Evolutionary conservation across 2,888 invertebrate species (phyloP).

Genomic region (Drosophila helvetica): DNA sequence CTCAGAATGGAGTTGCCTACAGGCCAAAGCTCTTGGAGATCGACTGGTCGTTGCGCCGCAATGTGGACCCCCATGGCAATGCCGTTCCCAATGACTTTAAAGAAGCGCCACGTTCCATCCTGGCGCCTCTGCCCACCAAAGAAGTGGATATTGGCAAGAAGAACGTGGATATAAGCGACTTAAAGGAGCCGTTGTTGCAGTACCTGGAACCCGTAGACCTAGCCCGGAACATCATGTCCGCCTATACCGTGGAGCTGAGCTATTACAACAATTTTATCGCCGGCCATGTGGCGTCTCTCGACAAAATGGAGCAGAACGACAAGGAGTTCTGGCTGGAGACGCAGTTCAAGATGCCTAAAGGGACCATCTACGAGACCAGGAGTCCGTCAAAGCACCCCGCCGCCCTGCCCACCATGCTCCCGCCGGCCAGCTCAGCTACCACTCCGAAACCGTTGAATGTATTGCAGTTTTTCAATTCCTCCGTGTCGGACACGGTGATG

Average conservation of each 20-base stretch:
- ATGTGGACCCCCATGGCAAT: slow-evolving; percentile 69
- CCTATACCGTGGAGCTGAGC: slow-evolving; percentile 88
- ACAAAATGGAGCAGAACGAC: slow-evolving; percentile 55
- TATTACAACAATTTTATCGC: slow-evolving; percentile 88
- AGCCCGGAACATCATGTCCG: slow-evolving; percentile 85
- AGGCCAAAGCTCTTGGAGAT: slow-evolving; percentile 75
- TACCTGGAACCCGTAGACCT: slow-evolving; percentile 88
- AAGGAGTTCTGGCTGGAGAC: slow-evolving; percentile 55
- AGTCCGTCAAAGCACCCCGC: neutral
- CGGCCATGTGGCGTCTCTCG: slow-evolving; percentile 50
- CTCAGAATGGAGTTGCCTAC: slow-evolving; percentile 53
- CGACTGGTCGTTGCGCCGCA: slow-evolving; percentile 77
- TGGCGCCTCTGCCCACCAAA: slow-evolving; percentile 72
- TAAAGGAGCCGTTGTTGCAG: slow-evolving; percentile 71
- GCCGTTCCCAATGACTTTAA: slow-evolving; percentile 55
- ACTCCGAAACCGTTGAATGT: slow-evolving; percentile 20
- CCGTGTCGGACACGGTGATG: slow-evolving; percentile 87
- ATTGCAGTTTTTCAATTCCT: slow-evolving; percentile 81
- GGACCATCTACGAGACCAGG: slow-evolving; percentile 45
- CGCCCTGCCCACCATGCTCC: slow-evolving; percentile 37
- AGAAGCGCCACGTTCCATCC: slow-evolving; percentile 64
- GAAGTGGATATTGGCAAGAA: slow-evolving; percentile 35
- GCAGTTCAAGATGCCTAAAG: slow-evolving; percentile 65
- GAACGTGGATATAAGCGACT: slow-evolving; percentile 47
- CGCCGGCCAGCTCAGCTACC: neutral